phyloP scores from a whole-genome alignment of 2,113 vertebrate species.

The Grammomys surdaster region DNA sequence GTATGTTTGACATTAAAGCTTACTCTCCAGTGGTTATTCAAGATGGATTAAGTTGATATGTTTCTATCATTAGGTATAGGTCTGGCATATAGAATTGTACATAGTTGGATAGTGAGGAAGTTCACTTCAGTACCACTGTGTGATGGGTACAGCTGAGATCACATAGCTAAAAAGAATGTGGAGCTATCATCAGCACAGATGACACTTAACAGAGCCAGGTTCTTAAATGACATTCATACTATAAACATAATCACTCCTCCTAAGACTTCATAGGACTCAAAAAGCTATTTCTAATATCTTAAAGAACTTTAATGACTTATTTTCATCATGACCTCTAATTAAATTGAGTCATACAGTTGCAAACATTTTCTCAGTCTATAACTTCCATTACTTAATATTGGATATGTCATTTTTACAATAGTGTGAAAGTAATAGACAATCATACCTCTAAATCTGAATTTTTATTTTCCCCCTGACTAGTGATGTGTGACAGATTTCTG shows the following conservation, averaged over 20 bases:
- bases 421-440: not conserved
- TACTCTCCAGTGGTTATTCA: not conserved
- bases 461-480: not conserved
- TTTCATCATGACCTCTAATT: not conserved
- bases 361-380: not conserved
- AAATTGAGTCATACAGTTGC: not conserved
- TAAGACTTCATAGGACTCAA: constrained; percentile 8
- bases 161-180: not conserved
- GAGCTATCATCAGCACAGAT: constrained; percentile 36
- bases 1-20: constrained; percentile 46
- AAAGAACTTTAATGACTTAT: not conserved
- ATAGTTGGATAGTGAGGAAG: not conserved
- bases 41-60: not conserved
- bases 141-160: not conserved
- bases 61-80: constrained; percentile 54
- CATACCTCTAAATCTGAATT: not conserved
- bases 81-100: constrained; percentile 19
- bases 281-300: not conserved
- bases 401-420: not conserved
- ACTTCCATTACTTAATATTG: not conserved
- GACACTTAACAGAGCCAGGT: not conserved
- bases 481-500: not conserved
- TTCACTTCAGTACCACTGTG: constrained; percentile 13
- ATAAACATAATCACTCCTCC: constrained; percentile 64
- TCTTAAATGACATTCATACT: constrained; percentile 4